These are phyloP conservation scores for Pangasianodon gigas DNA, from an alignment of 2,113 vertebrate genomes.

Conservation along the genomic window DNA sequence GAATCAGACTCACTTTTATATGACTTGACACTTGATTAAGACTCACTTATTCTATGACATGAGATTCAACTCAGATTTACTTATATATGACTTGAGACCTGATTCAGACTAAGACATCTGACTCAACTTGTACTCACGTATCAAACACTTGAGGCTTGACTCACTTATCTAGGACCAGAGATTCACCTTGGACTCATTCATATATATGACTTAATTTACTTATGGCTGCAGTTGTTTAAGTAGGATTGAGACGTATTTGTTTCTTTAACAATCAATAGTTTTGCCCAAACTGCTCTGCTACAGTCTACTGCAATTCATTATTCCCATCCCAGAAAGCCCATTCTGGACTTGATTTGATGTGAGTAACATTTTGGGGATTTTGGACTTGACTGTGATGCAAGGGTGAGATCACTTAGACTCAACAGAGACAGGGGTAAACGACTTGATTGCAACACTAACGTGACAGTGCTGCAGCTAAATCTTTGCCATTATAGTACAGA, in stretches of 20 bases:
- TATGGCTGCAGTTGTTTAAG: background rate
- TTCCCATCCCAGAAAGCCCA: background rate
- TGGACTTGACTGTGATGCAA: background rate
- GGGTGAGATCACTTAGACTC: constrained; percentile 10
- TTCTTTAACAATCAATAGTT: background rate
- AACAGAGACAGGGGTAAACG: background rate
- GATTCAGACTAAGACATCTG: background rate
- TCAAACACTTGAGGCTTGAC: background rate
- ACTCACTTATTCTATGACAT: background rate
- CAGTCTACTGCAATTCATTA: background rate
- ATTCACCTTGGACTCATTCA: background rate
- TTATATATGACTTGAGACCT: background rate
- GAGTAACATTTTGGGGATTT: constrained; percentile 10
- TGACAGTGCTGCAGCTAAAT: background rate
- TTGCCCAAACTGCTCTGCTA: background rate
- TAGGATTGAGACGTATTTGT: background rate
- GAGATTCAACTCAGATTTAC: background rate
- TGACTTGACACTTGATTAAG: background rate
- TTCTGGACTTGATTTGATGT: background rate
- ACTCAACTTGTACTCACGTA: background rate
- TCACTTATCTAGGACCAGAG: background rate
- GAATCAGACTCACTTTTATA: background rate
- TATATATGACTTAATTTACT: background rate
- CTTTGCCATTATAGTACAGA: background rate
- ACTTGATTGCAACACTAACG: background rate